phyloP scores from a whole-genome alignment of 2,888 invertebrate species.

The Ophioninae sp. region DNA sequence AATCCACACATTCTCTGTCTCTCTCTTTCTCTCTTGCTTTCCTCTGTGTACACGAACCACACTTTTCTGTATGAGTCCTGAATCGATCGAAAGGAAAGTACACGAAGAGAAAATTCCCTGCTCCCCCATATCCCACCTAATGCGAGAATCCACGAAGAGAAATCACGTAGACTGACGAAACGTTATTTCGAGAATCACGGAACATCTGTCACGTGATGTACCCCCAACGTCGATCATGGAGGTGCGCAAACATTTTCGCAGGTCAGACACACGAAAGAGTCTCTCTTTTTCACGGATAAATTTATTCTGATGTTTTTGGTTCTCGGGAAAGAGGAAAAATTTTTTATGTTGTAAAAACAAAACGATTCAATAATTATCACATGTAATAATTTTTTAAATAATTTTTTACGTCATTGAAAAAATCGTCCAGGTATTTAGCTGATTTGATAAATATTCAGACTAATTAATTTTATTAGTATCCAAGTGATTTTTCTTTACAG shows the following conservation, averaged over 20 bases:
- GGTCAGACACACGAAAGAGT: background rate
- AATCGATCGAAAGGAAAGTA: constrained; percentile 52
- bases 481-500: too few relatives aligned
- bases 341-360: too few relatives aligned
- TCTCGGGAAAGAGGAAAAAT: too few relatives aligned
- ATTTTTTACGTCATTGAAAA: too few relatives aligned
- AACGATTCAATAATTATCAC: too few relatives aligned
- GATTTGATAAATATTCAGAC: too few relatives aligned
- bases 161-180: constrained; percentile 54
- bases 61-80: constrained; percentile 48
- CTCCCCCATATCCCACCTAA: constrained; percentile 44
- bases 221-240: background rate
- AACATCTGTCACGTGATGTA: constrained; percentile 42
- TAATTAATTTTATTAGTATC: too few relatives aligned
- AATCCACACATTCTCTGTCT: background rate
- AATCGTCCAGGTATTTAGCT: too few relatives aligned
- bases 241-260: background rate
- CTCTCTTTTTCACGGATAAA: too few relatives aligned
- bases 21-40: constrained; percentile 12
- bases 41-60: constrained; percentile 38
- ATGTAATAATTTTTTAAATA: too few relatives aligned
- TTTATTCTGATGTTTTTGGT: too few relatives aligned
- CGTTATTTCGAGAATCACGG: constrained; percentile 52
- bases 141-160: constrained; percentile 55
- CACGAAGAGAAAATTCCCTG: constrained; percentile 48